phyloP scores from a whole-genome alignment of 1,140 invertebrate species.

The Zaprionus davidi region DNA sequence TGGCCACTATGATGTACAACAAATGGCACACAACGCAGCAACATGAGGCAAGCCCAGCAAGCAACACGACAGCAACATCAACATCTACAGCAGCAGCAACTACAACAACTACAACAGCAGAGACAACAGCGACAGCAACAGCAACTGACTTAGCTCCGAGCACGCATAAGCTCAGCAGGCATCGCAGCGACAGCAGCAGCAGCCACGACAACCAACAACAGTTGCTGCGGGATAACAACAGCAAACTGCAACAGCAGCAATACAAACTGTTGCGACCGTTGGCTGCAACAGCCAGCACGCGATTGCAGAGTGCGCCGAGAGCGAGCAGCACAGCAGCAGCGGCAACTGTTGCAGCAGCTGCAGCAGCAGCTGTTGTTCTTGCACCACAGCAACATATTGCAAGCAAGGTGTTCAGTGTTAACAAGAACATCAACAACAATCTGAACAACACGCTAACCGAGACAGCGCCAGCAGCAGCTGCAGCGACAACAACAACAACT shows the following conservation, averaged over 20 bases:
- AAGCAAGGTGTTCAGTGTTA: slow-evolving; percentile 60
- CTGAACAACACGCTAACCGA: slow-evolving; percentile 64
- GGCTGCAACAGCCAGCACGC: slow-evolving; percentile 21
- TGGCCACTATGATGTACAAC: slow-evolving; percentile 52
- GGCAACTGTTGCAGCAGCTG: slow-evolving; percentile 14
- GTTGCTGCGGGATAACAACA: slow-evolving; percentile 32
- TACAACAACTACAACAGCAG: slow-evolving; percentile 30
- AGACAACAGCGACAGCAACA: slow-evolving; percentile 10
- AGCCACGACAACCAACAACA: slow-evolving; percentile 36
- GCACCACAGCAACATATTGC: slow-evolving; percentile 55
- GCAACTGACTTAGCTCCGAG: slow-evolving; percentile 51
- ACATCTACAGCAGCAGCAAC: slow-evolving; percentile 31
- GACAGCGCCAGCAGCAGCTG: slow-evolving; percentile 44
- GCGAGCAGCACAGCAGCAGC: slow-evolving; percentile 19
- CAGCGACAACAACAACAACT: slow-evolving; percentile 25
- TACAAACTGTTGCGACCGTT: slow-evolving; percentile 26
- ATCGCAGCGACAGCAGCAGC: slow-evolving; percentile 23
- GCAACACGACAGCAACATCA: slow-evolving; percentile 29
- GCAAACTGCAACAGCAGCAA: slow-evolving; percentile 35
- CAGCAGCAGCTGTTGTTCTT: slow-evolving; percentile 18
- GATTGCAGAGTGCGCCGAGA: slow-evolving; percentile 10
- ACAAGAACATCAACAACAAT: slow-evolving; percentile 71
- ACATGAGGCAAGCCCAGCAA: slow-evolving; percentile 31
- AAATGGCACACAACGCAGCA: slow-evolving; percentile 59
- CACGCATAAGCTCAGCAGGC: slow-evolving; percentile 45